Evolutionary conservation across 2,888 invertebrate genomes (phyloP), one percentile per base, ranked within the genome.

Genomic region (Masnerella sp.): DNA sequence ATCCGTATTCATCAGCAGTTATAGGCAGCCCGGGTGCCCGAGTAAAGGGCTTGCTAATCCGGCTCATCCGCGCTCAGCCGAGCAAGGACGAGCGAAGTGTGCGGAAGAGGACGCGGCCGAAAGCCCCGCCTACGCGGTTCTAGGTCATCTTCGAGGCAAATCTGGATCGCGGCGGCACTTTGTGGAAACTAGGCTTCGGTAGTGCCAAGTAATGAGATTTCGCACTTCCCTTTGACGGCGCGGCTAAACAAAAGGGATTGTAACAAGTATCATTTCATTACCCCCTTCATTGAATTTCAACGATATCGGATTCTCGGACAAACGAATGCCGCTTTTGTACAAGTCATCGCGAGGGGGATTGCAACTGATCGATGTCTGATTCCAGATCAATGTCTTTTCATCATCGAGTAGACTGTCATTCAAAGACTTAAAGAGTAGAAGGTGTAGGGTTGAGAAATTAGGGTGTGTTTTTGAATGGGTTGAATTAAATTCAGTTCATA

Each of bases 1-100:
- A 85, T 85, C 85, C 83, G 83, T 80, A 84, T 85, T 85, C 85
- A 85, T 85, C 85, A 82, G 80, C 81, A 83, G 81, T 84, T 82
- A 84, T 83, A 83, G 83, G 80, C 81, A 77, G 77, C 78, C 78
- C 77, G 72, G 81, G 78, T 78, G 74, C 76, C 74, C 79, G 79
- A 78, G 81, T 80, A 81, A 83, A 79, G 79, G 78, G 80, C 81
- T 76, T 75, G 65, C 75, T 85, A 85, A 85, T 84, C 85, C 83
- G 84, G 83, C 83, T 85, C 74, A 85, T 85, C 85, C 84, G 79
- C 80, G 82, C 84, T 85, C 81, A 84, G 81, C 81, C 82, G 77
- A 79, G 76, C 78, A 70, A 71, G 71, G 59, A 70, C 49, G 67
- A 62, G 25, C 64, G 45, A 73, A 45, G 58, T 49, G 59, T 43